Conservation (phyloP, 2,888 invertebrate genomes). For the Melikaiella ostensackeni region DNA sequence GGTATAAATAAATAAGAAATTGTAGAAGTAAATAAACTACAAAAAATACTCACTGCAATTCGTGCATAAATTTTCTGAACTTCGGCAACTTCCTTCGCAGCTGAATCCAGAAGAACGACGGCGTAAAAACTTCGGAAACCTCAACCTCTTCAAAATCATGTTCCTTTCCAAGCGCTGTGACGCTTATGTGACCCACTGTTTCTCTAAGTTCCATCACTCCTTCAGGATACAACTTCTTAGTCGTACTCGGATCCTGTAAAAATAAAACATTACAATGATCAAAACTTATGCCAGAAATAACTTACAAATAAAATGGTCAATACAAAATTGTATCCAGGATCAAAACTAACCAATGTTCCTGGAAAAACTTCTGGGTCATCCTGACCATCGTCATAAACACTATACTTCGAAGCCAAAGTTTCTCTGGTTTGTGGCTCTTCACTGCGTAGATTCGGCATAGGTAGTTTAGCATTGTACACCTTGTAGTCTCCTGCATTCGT, state of each 20-base stretch:
- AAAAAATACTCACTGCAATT: slow-evolving; percentile 61
- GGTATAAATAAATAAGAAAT: neutral
- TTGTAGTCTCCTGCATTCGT: slow-evolving; percentile 60
- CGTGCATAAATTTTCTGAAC: slow-evolving; percentile 64
- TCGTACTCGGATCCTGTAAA: slow-evolving; percentile 56
- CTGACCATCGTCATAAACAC: slow-evolving; percentile 55
- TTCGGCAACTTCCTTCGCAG: slow-evolving; percentile 55
- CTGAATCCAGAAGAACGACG: slow-evolving; percentile 73
- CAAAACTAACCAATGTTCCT: slow-evolving; percentile 58
- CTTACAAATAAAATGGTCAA: neutral
- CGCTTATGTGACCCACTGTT: slow-evolving; percentile 63
- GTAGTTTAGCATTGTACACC: slow-evolving; percentile 60
- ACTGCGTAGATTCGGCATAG: slow-evolving; percentile 38
- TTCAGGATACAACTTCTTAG: slow-evolving; percentile 62
- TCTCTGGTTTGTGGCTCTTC: slow-evolving; percentile 34
- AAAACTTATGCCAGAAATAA: neutral
- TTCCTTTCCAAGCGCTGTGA: slow-evolving; percentile 53
- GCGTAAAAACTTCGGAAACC: slow-evolving; percentile 69
- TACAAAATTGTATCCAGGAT: neutral
- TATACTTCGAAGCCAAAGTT: slow-evolving; percentile 57
- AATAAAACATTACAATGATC: slow-evolving; percentile 42
- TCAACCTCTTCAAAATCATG: slow-evolving; percentile 59
- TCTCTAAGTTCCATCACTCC: slow-evolving; percentile 65
- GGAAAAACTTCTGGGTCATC: slow-evolving; percentile 64
- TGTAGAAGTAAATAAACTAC: slow-evolving; percentile 30